These are phyloP conservation scores for Spinus olivaceus DNA, from an alignment of 2,797 vertebrate genomes.

Conservation along the genomic window DNA sequence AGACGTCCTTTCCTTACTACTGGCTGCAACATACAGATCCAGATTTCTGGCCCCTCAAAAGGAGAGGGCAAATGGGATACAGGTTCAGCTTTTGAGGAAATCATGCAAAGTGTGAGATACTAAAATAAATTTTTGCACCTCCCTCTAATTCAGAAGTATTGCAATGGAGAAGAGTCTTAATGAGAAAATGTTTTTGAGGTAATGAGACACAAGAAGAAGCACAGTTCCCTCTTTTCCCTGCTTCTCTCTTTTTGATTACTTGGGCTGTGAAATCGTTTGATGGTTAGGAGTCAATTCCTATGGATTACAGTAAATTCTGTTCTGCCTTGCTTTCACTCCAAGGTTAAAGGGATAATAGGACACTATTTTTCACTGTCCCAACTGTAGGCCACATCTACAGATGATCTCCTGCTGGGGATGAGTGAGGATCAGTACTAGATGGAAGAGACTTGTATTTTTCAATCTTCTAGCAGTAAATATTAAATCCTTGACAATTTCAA, in stretches of 20 bases:
- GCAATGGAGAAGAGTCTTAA: not conserved
- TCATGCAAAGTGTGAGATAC: rapidly evolving
- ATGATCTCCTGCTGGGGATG: not conserved
- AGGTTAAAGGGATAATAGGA: not conserved
- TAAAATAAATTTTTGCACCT: not conserved
- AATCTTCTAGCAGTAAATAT: not conserved
- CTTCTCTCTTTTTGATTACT: not conserved
- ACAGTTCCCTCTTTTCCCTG: not conserved
- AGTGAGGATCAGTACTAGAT: not conserved
- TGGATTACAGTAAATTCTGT: not conserved
- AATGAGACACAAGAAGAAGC: not conserved
- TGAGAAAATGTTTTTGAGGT: not conserved
- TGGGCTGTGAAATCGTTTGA: not conserved
- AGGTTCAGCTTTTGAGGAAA: not conserved
- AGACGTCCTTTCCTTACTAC: not conserved
- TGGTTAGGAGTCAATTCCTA: not conserved
- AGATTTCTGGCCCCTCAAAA: not conserved
- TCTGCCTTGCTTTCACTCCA: not conserved
- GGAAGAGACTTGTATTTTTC: not conserved
- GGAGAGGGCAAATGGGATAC: not conserved
- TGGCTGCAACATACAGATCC: not conserved
- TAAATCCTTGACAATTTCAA: not conserved
- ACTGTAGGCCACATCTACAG: not conserved
- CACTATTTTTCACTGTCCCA: not conserved
- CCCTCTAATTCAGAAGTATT: not conserved